Evolutionary conservation across 2,113 vertebrate species (phyloP), one percentile per base, ranked within the genome.

Genomic region (Anas platyrhynchos): DNA sequence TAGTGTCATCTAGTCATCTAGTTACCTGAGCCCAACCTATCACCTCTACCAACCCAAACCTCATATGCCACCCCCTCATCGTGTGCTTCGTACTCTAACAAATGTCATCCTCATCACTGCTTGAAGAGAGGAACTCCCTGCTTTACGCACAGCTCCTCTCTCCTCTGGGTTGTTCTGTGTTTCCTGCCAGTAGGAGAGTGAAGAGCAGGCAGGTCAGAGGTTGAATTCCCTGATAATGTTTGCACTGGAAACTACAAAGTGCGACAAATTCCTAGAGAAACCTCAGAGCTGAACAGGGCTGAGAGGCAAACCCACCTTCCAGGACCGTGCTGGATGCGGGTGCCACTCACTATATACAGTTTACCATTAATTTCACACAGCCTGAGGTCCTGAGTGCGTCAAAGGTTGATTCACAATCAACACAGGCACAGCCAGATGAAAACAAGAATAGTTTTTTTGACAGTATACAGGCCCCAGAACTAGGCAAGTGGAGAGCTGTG

Each of bases 391-490:
- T 23, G n/a, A 31, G 18, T 4, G 2, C 27, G 16, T 59, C 56
- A 38, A 63, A 77, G 4, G 9, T 27, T 56, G 50, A 23, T 14
- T n/a, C 21, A 20, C 0, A 0, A 22, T n/a, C 25, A 21, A 21
- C 48, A 59, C 6, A 58, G 20, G 23, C 29, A 50, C 1, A 15
- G 62, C 36, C 62, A 27, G 11, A 29, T 41, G 41, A 29, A 63
- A 41, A 34, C 26, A 63, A 22, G 16, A 26, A 29, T 11, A 29
- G 48, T 11, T 15, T 44, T 66, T 67, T 38, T 32, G 41, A 32
- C 29, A 4, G 13, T 13, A 34, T 20, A 29, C n/a, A 13, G 22
- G 23, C 17, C 63, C 17, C 48, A 38, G 26, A 71, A 25, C 13
- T 46, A 36, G 32, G 13, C 34, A 66, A 76, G 25, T 62, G 25